Conservation (phyloP, 2,113 vertebrate species). For the Zosterops hypoxanthus region DNA sequence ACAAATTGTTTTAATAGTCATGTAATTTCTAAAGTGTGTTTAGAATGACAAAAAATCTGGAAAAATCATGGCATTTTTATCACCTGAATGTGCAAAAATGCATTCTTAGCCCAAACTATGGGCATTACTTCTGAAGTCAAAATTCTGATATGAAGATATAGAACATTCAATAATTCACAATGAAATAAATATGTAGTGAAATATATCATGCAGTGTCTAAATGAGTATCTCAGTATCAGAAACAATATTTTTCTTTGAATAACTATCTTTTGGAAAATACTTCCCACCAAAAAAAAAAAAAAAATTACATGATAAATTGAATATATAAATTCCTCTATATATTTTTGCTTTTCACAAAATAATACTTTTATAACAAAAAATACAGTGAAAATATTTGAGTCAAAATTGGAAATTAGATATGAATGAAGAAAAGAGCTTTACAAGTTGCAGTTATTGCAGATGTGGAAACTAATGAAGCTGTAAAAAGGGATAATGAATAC, state of each 20-base stretch:
- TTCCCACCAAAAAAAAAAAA: neutral
- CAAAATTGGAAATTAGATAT: neutral
- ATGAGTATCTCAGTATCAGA: neutral
- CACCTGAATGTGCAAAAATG: neutral
- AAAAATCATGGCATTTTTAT: neutral
- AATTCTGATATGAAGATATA: neutral
- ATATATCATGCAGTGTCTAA: neutral
- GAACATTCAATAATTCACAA: neutral
- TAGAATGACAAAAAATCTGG: neutral
- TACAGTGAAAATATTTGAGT: neutral
- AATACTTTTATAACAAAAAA: neutral
- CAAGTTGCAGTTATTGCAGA: neutral
- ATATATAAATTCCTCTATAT: neutral
- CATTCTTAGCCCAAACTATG: neutral
- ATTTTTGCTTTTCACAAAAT: neutral
- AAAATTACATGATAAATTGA: neutral
- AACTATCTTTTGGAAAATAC: neutral
- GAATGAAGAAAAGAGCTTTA: neutral
- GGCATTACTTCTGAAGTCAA: neutral
- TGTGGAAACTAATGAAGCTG: neutral
- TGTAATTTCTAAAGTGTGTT: neutral
- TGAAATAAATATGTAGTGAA: neutral
- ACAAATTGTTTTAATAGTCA: neutral
- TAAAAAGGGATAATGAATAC: neutral
- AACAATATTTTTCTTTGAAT: neutral